Evolutionary conservation across 2,888 invertebrate genomes (phyloP), one percentile per base, ranked within the genome.

Genomic region (Lasioglossum morio): DNA sequence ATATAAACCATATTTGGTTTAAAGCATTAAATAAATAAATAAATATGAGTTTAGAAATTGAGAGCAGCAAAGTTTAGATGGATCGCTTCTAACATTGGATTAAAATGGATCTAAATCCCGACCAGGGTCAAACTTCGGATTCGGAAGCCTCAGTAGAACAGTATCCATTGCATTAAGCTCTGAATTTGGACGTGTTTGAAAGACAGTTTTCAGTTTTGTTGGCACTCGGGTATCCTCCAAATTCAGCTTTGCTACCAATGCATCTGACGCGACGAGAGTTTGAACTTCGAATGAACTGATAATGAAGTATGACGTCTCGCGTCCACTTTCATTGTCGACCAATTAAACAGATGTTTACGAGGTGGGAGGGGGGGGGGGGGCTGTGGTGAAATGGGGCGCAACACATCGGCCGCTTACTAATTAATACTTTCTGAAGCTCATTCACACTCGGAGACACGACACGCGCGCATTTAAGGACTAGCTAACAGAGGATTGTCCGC

Each of bases 351-450:
- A n/a, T n/a, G 0, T n/a, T 57, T 57, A 10, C 53, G 23, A n/a
- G n/a, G n/a, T n/a, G n/a, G n/a, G 34, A 3, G 30, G 30, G 2
- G 30, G 30, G 10, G 57, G n/a, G 53, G 53, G n/a, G 57, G 57
- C 12, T n/a, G 57, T n/a, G 57, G 14, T 63, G 69, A 43, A 48
- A 43, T 27, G 69, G 82, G 85, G 74, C 77, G 80, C 70, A 70
- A 60, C 81, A 87, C 72, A 85, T 82, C 77, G 77, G 83, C 82
- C 86, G 60, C 92, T 93, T 83, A 94, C 89, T 92, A 92, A 92
- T 94, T 92, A 93, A 92, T 94, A 94, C 93, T 94, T 94, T 94
- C 93, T 92, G 88, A 88, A 88, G 81, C 83, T 83, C 87, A 89
- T 86, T 89, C 90, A 88, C 84, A 86, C 92, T 74, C 84, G 79